Conservation (phyloP, 2,113 vertebrate genomes). For the Podiceps cristatus region DNA sequence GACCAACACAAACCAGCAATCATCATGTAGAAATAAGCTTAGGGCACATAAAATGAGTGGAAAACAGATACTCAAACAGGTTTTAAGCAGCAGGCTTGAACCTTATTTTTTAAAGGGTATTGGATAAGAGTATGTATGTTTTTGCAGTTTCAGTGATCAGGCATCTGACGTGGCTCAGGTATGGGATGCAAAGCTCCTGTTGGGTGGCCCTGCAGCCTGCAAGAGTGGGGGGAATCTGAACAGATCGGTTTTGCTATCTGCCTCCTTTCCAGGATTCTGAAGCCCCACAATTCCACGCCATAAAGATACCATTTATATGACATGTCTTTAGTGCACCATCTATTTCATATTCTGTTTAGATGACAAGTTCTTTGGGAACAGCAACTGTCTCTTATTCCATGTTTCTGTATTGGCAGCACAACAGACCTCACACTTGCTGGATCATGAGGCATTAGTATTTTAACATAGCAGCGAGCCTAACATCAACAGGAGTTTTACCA, state of each 20-base stretch:
- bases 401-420: neutral
- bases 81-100: neutral
- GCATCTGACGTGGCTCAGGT: neutral
- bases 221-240: neutral
- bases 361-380: neutral
- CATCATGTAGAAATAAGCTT: neutral
- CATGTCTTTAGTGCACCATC: accelerated
- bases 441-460: neutral
- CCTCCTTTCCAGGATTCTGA: neutral
- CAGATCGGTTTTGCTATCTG: neutral
- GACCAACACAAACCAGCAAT: neutral
- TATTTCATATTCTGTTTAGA: neutral
- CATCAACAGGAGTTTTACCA: neutral
- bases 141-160: neutral
- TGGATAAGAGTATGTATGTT: accelerated
- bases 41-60: neutral
- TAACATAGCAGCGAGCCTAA: neutral
- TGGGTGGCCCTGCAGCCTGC: neutral
- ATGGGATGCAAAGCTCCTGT: neutral
- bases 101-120: neutral
- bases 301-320: neutral
- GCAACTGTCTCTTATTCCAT: neutral
- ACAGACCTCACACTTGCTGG: neutral
- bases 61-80: neutral
- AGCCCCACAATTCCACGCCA: neutral